These are phyloP conservation scores for Gobio gobio DNA, from an alignment of 2,113 vertebrate genomes.

Conservation along the genomic window DNA sequence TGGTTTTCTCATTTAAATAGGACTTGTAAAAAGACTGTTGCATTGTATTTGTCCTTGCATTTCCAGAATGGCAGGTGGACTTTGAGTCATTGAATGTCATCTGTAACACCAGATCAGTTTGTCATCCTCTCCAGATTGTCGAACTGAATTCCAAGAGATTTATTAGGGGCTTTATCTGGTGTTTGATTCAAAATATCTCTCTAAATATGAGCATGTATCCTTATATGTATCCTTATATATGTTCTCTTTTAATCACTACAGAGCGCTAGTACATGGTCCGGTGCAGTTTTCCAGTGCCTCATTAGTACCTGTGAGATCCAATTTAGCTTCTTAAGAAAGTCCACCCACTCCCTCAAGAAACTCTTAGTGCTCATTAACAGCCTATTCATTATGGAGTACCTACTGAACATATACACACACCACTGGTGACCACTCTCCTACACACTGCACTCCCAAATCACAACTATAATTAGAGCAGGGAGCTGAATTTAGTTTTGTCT, in stretches of 20 bases:
- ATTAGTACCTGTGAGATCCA: conserved; percentile 37
- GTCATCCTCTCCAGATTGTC: conserved; percentile 46
- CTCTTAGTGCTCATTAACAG: conserved; percentile 43
- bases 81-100: conserved; percentile 48
- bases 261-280: background rate
- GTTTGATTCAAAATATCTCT: background rate
- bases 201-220: background rate
- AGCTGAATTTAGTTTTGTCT: conserved; percentile 2
- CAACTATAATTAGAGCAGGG: conserved; percentile 15
- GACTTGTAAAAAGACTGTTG: background rate
- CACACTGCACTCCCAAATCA: conserved; percentile 26
- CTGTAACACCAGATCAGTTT: conserved; percentile 39
- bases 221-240: conserved; percentile 7
- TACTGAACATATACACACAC: conserved; percentile 28
- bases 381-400: conserved; percentile 37
- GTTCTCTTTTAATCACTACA: conserved; percentile 26
- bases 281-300: conserved; percentile 43
- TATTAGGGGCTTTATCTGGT: conserved; percentile 28
- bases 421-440: conserved; percentile 31
- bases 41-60: conserved; percentile 32
- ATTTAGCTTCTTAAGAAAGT: conserved; percentile 23
- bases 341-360: conserved; percentile 43
- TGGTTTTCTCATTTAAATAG: background rate
- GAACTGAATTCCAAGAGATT: conserved; percentile 35
- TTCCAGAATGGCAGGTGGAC: conserved; percentile 51